A percentile compares a stretch with the other conserved stretches of the same genome.
Evolutionary conservation across 2,113 vertebrate genomes (phyloP).

Genomic region (Elephantulus edwardii): DNA sequence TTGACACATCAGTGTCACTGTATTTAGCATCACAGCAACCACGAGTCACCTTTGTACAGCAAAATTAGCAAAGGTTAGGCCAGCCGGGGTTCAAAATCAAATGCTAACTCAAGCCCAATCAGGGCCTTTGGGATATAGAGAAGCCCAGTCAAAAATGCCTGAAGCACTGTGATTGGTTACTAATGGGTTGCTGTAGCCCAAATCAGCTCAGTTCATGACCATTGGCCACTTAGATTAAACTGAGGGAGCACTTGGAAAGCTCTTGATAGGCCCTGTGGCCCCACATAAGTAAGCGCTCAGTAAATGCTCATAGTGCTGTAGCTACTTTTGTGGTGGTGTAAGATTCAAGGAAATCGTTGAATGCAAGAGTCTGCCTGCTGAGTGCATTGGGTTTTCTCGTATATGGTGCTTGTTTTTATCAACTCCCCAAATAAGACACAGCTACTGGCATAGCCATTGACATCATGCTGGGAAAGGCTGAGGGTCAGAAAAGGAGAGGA

Average conservation of each 20-base stretch:
- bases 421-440: not conserved
- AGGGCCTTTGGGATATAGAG: not conserved
- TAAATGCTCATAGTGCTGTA: not conserved
- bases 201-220: not conserved
- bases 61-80: not conserved
- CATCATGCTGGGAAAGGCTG: no score
- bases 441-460: no score
- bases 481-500: no score
- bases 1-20: no score
- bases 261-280: no score
- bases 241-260: no score
- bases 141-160: not conserved
- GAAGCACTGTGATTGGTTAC: not conserved
- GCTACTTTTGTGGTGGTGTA: not conserved
- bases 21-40: no score
- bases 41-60: no score
- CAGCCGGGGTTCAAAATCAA: not conserved
- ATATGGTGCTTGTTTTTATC: constrained; percentile 24
- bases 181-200: not conserved
- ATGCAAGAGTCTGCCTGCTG: not conserved
- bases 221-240: not conserved
- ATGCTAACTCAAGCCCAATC: not conserved
- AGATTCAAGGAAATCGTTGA: not conserved
- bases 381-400: not conserved
- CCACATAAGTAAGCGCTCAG: not conserved